Conservation (phyloP, 1,140 invertebrate species). For the Dreissena rostriformis region DNA sequence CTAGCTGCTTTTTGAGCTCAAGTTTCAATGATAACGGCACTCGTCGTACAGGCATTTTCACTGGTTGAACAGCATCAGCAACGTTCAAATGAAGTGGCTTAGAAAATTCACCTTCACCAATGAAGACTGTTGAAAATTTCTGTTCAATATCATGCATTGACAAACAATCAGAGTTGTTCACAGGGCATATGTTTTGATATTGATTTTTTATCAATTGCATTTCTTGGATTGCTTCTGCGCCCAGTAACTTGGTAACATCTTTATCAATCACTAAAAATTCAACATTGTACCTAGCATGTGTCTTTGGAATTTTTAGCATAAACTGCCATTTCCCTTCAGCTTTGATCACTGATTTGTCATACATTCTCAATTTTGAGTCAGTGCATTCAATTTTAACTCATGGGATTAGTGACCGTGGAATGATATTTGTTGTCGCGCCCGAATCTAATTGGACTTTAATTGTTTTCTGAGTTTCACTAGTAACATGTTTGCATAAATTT, state of each 20-base stretch:
- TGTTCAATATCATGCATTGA: not conserved
- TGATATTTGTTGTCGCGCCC: conserved; percentile 9
- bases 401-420: not conserved
- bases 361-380: not conserved
- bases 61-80: not conserved
- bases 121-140: not conserved
- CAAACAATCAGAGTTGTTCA: not conserved
- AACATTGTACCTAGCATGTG: not conserved
- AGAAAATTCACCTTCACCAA: not conserved
- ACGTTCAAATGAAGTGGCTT: not conserved
- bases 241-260: not conserved
- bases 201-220: conserved; percentile 8
- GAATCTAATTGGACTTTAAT: conserved; percentile 21
- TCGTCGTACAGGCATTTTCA: conserved; percentile 13
- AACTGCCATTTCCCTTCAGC: not conserved
- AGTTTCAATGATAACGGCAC: conserved; percentile 20
- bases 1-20: conserved; percentile 43
- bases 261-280: conserved; percentile 3
- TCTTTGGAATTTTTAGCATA: not conserved
- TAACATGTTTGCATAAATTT: not conserved
- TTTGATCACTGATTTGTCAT: conserved; percentile 27
- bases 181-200: conserved; percentile 15
- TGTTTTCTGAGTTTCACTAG: not conserved
- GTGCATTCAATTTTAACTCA: not conserved
- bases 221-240: not conserved